Evolutionary conservation across 2,797 vertebrate species (phyloP).

Genomic region (Avahi laniger): DNA sequence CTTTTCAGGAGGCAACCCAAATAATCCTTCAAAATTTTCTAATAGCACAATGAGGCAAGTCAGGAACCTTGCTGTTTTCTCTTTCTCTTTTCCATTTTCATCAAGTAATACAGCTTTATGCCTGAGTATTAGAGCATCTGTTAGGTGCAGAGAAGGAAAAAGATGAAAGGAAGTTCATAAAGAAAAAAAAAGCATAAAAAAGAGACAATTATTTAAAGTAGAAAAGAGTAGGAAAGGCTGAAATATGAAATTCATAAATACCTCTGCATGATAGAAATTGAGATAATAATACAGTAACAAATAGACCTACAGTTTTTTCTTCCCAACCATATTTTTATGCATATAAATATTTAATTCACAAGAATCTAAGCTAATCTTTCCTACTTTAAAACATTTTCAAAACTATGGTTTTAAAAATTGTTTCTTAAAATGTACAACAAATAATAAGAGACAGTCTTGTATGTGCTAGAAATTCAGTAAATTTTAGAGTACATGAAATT

Average conservation of each 20-base stretch:
- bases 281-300: neutral
- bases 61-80: conserved; percentile 5
- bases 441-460: neutral
- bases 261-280: no score
- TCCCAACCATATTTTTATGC: neutral
- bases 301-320: neutral
- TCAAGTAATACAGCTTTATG: neutral
- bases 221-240: neutral
- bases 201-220: conserved; percentile 40
- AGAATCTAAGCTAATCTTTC: neutral
- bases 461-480: neutral
- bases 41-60: neutral
- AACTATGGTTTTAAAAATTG: neutral
- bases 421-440: conserved; percentile 6
- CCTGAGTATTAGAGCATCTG: neutral
- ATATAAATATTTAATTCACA: conserved; percentile 44
- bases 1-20: conserved; percentile 4
- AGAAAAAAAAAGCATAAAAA: neutral
- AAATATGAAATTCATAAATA: conserved; percentile 42
- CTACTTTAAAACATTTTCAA: conserved; percentile 1
- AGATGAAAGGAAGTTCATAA: conserved; percentile 26
- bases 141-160: neutral
- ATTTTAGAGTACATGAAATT: neutral
- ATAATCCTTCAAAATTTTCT: conserved; percentile 39
- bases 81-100: neutral